Percentiles rank a stretch among this genome's conserved stretches.
These are phyloP conservation scores for Apostichopus parvimensis DNA, from an alignment of 35 echinoderm and acorn worm species.

Conservation along the genomic window DNA sequence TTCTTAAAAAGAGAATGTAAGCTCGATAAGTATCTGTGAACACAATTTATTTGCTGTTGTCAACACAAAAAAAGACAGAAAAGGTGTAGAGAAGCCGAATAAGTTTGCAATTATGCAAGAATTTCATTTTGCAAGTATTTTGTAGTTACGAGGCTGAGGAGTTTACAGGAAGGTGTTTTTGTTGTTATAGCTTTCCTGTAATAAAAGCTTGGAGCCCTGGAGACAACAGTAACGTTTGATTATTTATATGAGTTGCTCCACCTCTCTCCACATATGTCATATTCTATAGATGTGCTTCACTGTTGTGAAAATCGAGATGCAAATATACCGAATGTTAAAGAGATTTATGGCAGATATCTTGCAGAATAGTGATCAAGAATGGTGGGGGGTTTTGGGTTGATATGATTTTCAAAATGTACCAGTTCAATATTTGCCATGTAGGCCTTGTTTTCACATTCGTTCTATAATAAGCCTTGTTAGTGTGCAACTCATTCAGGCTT, in stretches of 20 bases:
- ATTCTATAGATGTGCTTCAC: neutral
- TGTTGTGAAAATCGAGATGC: no score
- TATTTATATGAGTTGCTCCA: neutral
- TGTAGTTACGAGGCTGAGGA: conserved; percentile 30
- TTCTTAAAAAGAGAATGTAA: neutral
- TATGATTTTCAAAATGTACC: neutral
- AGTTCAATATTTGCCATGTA: neutral
- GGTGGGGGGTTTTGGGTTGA: neutral
- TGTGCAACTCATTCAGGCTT: conserved; percentile 6
- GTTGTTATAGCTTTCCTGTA: neutral
- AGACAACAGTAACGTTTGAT: neutral
- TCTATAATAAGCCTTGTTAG: neutral
- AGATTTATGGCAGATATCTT: neutral
- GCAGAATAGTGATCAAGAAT: neutral
- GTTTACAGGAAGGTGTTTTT: neutral
- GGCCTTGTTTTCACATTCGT: neutral
- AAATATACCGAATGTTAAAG: no score
- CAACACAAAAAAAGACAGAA: neutral
- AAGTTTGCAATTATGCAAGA: conserved; percentile 37
- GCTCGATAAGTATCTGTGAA: neutral
- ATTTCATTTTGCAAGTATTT: conserved; percentile 18
- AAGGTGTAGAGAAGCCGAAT: neutral
- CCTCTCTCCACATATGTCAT: neutral
- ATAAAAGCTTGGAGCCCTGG: neutral
- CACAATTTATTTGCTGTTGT: neutral